Evolutionary conservation across 2,888 invertebrate species (phyloP).

Genomic region (Mechanitis messenoides): DNA sequence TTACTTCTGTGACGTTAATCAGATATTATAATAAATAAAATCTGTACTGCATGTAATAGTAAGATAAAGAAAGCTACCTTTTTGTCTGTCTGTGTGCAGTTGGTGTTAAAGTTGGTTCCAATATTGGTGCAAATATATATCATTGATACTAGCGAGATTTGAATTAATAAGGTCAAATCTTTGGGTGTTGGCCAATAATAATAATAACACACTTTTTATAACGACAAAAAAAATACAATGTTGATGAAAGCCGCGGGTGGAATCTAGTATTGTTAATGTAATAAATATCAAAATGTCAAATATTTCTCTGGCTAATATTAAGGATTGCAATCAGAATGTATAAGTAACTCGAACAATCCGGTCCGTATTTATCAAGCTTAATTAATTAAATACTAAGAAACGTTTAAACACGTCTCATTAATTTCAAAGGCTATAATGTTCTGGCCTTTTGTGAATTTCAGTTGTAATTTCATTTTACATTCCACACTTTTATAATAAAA

Average conservation of each 20-base stretch:
- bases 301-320: slow-evolving; percentile 13
- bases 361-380: slow-evolving; percentile 43
- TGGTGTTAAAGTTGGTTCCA: too few species aligned
- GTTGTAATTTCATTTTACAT: slow-evolving; percentile 33
- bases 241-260: too few species aligned
- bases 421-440: slow-evolving; percentile 46
- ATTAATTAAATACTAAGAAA: slow-evolving; percentile 50
- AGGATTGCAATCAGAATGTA: slow-evolving; percentile 14
- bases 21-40: too few species aligned
- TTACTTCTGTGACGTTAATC: not conserved
- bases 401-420: slow-evolving; percentile 49
- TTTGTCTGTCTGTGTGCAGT: too few species aligned
- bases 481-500: slow-evolving; percentile 4
- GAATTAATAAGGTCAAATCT: too few species aligned
- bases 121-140: too few species aligned
- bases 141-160: too few species aligned
- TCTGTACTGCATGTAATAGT: too few species aligned
- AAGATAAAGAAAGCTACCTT: too few species aligned
- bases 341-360: slow-evolving; percentile 27
- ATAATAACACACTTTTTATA: too few species aligned
- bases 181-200: too few species aligned
- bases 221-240: too few species aligned
- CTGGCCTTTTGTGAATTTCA: slow-evolving; percentile 40
- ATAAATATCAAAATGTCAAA: slow-evolving; percentile 11
- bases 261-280: not conserved